Conservation (phyloP, 2,797 vertebrate species). For the Sebastes steindachneri region DNA sequence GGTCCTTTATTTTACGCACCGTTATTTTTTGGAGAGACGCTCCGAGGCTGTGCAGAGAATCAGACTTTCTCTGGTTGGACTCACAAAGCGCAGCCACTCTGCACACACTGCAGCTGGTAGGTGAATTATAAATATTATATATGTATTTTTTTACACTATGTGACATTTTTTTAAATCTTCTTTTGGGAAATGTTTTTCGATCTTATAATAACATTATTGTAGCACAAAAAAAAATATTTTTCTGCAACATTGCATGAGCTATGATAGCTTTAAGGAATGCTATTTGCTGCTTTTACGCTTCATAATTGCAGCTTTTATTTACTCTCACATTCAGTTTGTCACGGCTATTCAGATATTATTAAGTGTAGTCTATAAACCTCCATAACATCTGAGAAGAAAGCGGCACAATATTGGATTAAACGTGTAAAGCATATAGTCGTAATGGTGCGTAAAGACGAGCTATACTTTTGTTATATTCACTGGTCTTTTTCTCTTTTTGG, state of each 20-base stretch:
- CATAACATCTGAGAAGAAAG: background rate
- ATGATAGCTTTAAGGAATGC: background rate
- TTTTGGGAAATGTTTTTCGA: background rate
- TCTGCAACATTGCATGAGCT: background rate
- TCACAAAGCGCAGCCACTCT: slow-evolving; percentile 10
- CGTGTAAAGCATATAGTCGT: background rate
- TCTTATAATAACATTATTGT: background rate
- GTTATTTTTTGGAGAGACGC: slow-evolving; percentile 18
- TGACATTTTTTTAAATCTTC: background rate
- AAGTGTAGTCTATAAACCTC: background rate
- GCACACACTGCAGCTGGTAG: slow-evolving; percentile 22
- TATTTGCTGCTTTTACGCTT: background rate
- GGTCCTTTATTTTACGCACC: background rate
- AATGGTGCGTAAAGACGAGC: background rate
- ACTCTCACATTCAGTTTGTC: background rate
- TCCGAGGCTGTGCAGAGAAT: slow-evolving; percentile 14
- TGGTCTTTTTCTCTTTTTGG: background rate
- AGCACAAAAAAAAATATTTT: background rate
- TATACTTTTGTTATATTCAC: background rate
- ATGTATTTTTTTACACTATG: background rate
- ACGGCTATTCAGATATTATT: background rate
- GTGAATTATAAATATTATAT: background rate
- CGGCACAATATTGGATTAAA: background rate
- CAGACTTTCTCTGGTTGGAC: slow-evolving; percentile 29
- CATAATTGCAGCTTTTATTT: background rate